These are phyloP conservation scores for Melanostigma gelatinosum DNA, from an alignment of 2,113 vertebrate species.

Conservation along the genomic window DNA sequence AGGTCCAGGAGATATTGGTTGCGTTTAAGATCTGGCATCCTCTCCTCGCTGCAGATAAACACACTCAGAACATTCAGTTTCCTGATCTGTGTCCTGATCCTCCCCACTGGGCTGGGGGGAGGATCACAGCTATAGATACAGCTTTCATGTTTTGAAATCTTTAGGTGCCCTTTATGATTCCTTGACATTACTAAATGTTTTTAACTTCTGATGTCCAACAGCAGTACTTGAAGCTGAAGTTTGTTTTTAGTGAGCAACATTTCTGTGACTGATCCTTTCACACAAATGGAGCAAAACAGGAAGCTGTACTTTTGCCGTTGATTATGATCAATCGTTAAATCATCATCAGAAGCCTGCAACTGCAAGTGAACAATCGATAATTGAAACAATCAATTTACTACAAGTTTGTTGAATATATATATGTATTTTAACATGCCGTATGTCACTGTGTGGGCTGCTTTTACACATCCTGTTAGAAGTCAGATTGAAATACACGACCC, in stretches of 20 bases:
- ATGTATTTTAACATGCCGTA: too few species aligned
- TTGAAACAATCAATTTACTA: background rate
- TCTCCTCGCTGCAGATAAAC: slow-evolving; percentile 31
- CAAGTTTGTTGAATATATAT: background rate
- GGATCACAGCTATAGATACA: background rate
- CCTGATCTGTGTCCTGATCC: slow-evolving; percentile 24
- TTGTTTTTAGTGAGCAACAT: background rate
- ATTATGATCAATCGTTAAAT: background rate
- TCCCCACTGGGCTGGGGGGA: background rate
- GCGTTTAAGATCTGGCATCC: slow-evolving; percentile 31
- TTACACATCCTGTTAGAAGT: background rate
- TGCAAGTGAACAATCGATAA: background rate
- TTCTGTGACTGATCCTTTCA: background rate
- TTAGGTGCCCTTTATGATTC: background rate
- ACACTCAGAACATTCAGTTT: slow-evolving; percentile 21
- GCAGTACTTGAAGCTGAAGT: background rate
- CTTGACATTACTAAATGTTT: background rate
- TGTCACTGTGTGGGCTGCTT: background rate
- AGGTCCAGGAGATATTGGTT: slow-evolving; percentile 14
- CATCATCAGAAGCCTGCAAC: background rate
- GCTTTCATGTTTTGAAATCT: background rate
- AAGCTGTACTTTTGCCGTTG: background rate
- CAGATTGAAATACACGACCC: background rate
- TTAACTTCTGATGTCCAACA: background rate
- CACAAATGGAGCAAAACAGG: background rate